Evolutionary conservation across 2,888 invertebrate species (phyloP), one percentile per base, ranked within the genome.

Genomic region (Meghimatium bilineatum): DNA sequence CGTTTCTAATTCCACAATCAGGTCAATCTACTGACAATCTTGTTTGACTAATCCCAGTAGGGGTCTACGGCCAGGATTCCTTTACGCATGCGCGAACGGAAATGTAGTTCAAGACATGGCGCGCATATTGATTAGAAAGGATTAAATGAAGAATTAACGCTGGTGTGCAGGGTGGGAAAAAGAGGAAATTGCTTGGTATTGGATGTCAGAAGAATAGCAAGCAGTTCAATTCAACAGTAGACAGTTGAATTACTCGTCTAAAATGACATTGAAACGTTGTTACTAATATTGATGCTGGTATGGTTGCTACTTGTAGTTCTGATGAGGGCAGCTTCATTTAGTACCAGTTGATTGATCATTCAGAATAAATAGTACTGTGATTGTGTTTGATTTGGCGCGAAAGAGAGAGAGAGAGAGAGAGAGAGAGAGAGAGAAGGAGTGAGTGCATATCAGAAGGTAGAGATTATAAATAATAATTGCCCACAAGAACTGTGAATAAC

Each of bases 51-150:
- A 26, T 63, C 60, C 60, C n/a, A 1, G 60, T 5, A 23, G 60
- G 60, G n/a, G n/a, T 63, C 60, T 23, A 26, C 26, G 60, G n/a
- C 5, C 26, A n/a, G 60, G 60, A 63, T 63, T 63, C n/a, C n/a
- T 63, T n/a, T n/a, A 23, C 60, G 60, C n/a, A 63, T 63, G n/a
- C 60, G 60, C 60, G 6, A 63, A 8, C 26, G 60, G n/a, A n/a
- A 63, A 63, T 26, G 60, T 23, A 63, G n/a, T 23, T 63, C 14
- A 63, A 63, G n/a, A 23, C 60, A 63, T 8, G n/a, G n/a, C 2
- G n/a, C 60, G 60, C 60, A n/a, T 63, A n/a, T 63, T n/a, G 60
- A 63, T n/a, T 63, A 63, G 60, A n/a, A n/a, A n/a, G 26, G 60
- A 63, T 63, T 63, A 63, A 23, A 20, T 17, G 56, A 23, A 17